Evolutionary conservation across 2,113 vertebrate species (phyloP).

Genomic region (Tylochromis polylepis): DNA sequence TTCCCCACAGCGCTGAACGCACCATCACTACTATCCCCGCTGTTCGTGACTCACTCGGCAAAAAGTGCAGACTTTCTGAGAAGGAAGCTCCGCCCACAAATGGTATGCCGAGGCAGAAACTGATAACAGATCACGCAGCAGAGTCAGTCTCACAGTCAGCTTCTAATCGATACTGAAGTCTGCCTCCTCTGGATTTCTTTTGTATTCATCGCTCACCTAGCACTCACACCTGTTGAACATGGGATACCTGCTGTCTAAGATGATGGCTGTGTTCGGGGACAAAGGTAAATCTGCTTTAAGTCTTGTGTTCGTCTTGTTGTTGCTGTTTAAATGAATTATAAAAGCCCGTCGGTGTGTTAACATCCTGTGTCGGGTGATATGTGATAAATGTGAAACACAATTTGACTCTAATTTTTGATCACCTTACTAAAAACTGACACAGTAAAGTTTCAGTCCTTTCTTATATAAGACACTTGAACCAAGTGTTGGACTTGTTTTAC

Average conservation of each 20-base stretch:
- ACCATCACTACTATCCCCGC: not conserved
- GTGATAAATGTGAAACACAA: not conserved
- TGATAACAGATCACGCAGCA: not conserved
- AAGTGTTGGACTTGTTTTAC: not conserved
- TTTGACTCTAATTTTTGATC: not conserved
- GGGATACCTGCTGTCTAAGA: slow-evolving; percentile 73
- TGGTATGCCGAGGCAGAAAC: not conserved
- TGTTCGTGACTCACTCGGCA: not conserved
- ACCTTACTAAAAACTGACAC: not conserved
- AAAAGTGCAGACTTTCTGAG: not conserved
- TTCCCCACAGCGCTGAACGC: slow-evolving; percentile 24
- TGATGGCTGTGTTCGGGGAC: slow-evolving; percentile 76
- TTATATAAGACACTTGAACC: not conserved
- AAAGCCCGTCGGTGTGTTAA: not conserved
- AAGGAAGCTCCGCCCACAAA: slow-evolving; percentile 19
- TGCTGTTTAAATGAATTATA: not conserved
- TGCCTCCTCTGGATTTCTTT: not conserved
- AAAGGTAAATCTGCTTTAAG: slow-evolving; percentile 52
- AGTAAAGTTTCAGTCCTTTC: not conserved
- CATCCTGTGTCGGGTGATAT: fast-evolving
- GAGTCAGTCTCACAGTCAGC: not conserved
- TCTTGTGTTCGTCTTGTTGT: not conserved
- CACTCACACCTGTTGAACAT: slow-evolving; percentile 37
- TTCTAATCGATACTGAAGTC: not conserved
- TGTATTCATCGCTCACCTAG: not conserved